phyloP scores from a whole-genome alignment of 2,797 vertebrate genomes.

The Sphenodon punctatus region DNA sequence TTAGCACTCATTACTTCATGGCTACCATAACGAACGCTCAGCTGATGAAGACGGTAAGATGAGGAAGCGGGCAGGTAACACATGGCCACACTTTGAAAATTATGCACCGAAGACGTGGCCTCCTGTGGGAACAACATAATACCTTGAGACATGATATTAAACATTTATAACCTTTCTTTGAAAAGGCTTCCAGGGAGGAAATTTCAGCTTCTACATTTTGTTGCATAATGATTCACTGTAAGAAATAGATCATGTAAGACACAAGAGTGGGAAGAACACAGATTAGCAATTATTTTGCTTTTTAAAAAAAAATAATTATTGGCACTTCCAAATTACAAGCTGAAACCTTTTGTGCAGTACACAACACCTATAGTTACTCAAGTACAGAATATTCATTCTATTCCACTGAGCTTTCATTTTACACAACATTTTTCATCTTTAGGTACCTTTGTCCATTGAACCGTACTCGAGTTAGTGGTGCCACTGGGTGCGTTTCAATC shows the following conservation, averaged over 20 bases:
- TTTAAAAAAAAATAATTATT: background rate
- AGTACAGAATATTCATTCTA: background rate
- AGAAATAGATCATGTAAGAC: slow-evolving; percentile 4
- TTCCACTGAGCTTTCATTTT: too few species aligned
- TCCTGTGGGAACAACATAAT: slow-evolving; percentile 31
- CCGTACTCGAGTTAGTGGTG: too few species aligned
- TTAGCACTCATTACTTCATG: slow-evolving; percentile 4
- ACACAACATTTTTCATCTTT: too few species aligned
- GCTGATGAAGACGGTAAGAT: slow-evolving; percentile 18
- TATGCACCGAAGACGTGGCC: background rate
- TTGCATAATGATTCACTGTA: background rate
- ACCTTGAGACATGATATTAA: slow-evolving; percentile 35
- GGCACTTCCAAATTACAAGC: background rate
- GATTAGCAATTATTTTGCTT: background rate
- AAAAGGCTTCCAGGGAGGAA: slow-evolving; percentile 36
- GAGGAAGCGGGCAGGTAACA: slow-evolving; percentile 37
- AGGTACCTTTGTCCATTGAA: too few species aligned
- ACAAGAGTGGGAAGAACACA: background rate
- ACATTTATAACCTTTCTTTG: slow-evolving; percentile 46
- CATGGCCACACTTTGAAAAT: background rate
- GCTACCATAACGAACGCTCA: background rate
- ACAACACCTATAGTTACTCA: background rate
- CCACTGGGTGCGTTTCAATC: too few species aligned
- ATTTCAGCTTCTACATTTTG: slow-evolving; percentile 42
- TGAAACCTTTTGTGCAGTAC: background rate